Conservation (phyloP, 37 sponge, comb jelly and placozoan genomes). For the Haliclona indistincta region DNA sequence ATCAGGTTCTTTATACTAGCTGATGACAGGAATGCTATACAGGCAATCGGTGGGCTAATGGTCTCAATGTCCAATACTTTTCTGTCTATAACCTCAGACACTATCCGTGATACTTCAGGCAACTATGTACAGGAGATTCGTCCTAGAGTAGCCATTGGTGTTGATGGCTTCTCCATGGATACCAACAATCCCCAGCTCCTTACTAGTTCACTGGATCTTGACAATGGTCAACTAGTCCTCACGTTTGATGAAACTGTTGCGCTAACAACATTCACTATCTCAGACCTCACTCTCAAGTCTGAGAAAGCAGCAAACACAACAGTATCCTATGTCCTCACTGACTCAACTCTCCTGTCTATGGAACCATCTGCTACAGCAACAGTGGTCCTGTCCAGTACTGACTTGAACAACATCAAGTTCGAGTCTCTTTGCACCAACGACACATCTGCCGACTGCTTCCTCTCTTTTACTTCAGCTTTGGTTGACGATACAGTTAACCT, state of each 20-base stretch:
- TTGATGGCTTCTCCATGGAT: conserved; percentile 47
- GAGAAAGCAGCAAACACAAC: background rate
- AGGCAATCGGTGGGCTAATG: conserved; percentile 55
- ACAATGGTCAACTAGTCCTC: conserved; percentile 56
- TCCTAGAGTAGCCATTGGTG: conserved; percentile 45
- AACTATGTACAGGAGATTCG: conserved; percentile 69
- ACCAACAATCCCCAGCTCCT: conserved; percentile 39
- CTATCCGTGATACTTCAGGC: conserved; percentile 75
- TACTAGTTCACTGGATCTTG: conserved; percentile 51
- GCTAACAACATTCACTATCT: conserved; percentile 28
- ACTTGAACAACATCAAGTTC: conserved; percentile 63
- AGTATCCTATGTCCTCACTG: conserved; percentile 20
- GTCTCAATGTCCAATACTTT: conserved; percentile 66
- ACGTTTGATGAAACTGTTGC: conserved; percentile 71
- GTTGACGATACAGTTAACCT: conserved; percentile 49
- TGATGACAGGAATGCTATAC: conserved; percentile 56
- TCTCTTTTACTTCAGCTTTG: conserved; percentile 50
- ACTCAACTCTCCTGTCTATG: conserved; percentile 22
- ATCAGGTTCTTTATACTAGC: conserved; percentile 39
- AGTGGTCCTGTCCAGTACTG: conserved; percentile 27
- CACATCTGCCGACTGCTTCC: conserved; percentile 28
- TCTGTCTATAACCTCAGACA: conserved; percentile 70
- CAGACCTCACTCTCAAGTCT: conserved; percentile 34
- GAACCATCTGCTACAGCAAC: conserved; percentile 11
- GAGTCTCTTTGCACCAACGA: conserved; percentile 39